Conservation (phyloP, 1,140 invertebrate species). For the Centruroides vittatus region DNA sequence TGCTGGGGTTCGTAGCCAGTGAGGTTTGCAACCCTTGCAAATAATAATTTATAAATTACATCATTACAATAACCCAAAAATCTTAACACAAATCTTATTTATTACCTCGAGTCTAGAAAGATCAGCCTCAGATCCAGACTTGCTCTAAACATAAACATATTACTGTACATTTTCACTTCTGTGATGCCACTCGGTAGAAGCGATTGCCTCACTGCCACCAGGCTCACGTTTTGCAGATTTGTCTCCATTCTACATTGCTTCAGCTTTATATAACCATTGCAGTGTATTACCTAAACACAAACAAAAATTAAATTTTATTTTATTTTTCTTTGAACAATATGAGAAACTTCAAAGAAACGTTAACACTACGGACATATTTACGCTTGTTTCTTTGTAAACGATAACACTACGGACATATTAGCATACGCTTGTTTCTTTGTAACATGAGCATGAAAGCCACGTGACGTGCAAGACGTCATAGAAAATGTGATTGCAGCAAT, state of each 20-base stretch:
- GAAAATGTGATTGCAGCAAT: too few relatives aligned
- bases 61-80: too few relatives aligned
- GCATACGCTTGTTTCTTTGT: too few relatives aligned
- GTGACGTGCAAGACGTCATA: too few relatives aligned
- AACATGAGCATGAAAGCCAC: too few relatives aligned
- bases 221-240: constrained; percentile 44
- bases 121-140: constrained; percentile 86
- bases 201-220: constrained; percentile 91
- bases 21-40: constrained; percentile 60
- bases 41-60: too few relatives aligned
- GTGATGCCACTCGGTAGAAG: constrained; percentile 86
- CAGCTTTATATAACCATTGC: constrained; percentile 85
- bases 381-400: too few relatives aligned
- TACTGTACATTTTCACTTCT: constrained; percentile 89
- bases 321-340: too few relatives aligned
- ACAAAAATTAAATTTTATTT: too few relatives aligned
- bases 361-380: neutral
- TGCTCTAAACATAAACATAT: constrained; percentile 94
- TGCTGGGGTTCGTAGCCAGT: constrained; percentile 96
- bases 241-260: constrained; percentile 40
- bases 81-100: too few relatives aligned
- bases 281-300: constrained; percentile 77
- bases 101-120: constrained; percentile 81
- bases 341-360: constrained; percentile 1
- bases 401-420: too few relatives aligned